Evolutionary conservation across 2,113 vertebrate species (phyloP).

Genomic region (Labrus mixtus): DNA sequence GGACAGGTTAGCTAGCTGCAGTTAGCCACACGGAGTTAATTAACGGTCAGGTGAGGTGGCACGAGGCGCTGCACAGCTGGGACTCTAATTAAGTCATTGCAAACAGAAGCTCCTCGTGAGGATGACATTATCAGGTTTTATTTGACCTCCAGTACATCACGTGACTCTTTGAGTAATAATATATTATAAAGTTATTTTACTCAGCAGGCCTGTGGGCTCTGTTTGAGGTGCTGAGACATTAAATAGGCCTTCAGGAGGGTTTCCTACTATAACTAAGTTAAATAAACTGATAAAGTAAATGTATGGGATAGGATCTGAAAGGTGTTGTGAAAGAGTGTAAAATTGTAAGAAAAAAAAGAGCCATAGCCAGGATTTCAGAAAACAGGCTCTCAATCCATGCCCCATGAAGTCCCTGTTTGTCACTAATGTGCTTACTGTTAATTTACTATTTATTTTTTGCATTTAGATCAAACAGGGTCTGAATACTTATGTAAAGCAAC

Average conservation of each 20-base stretch:
- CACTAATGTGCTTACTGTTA: no score
- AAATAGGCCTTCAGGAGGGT: background rate
- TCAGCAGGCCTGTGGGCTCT: background rate
- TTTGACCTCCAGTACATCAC: conserved; percentile 33
- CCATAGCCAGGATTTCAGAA: background rate
- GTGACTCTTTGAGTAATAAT: conserved; percentile 9
- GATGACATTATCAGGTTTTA: conserved; percentile 18
- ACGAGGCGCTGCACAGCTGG: conserved; percentile 60
- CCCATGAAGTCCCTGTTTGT: background rate
- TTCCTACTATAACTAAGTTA: background rate
- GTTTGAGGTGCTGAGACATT: background rate
- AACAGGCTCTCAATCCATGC: background rate
- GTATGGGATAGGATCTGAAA: background rate
- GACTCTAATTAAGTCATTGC: conserved; percentile 58
- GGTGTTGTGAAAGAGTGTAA: background rate
- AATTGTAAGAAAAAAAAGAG: background rate
- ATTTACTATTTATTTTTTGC: no score
- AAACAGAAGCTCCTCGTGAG: conserved; percentile 30
- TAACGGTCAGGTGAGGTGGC: conserved; percentile 64
- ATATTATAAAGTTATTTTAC: background rate
- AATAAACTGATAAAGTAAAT: background rate
- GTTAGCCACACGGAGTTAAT: conserved; percentile 66
- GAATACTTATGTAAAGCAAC: no score
- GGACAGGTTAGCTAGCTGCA: conserved; percentile 50
- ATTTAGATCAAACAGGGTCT: no score